A percentile compares a stretch with the other conserved stretches of the same genome.
Evolutionary conservation across 2,113 vertebrate species (phyloP).

Genomic region (Barnardius zonarius): DNA sequence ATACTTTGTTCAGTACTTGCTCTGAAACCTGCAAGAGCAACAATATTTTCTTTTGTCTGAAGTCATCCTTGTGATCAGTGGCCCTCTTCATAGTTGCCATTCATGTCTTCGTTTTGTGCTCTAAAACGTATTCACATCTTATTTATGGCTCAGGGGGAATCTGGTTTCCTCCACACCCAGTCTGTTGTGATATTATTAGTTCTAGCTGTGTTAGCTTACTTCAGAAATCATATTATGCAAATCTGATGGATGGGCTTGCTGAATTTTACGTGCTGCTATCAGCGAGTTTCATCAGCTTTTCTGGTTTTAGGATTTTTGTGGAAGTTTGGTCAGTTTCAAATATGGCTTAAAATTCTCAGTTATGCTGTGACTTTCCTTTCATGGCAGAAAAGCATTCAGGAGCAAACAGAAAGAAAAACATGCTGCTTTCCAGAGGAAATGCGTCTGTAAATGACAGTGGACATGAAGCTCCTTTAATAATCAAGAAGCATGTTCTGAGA

Average conservation of each 20-base stretch:
- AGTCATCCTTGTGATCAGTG: not conserved
- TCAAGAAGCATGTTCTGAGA: not conserved
- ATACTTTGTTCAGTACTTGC: not conserved
- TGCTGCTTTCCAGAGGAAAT: not conserved
- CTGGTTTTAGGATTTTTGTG: not conserved
- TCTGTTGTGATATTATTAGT: not conserved
- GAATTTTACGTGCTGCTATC: not conserved
- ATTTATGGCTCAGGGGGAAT: not conserved
- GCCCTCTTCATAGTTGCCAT: not conserved
- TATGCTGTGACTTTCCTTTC: not conserved
- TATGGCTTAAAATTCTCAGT: not conserved
- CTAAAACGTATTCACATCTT: not conserved
- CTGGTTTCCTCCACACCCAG: not conserved
- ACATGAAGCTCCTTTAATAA: not conserved
- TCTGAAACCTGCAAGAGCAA: not conserved
- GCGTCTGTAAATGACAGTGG: not conserved
- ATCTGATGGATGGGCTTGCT: not conserved
- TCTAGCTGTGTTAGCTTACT: not conserved
- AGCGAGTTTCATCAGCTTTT: not conserved
- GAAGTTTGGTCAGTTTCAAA: not conserved
- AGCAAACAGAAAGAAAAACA: not conserved
- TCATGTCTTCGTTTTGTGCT: not conserved
- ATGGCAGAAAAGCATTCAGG: not conserved
- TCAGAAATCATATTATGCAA: not conserved
- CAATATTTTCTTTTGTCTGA: not conserved